Base-by-base conservation (phyloP, 1,140 invertebrate genomes). In the Lucilia sericata region DNA sequence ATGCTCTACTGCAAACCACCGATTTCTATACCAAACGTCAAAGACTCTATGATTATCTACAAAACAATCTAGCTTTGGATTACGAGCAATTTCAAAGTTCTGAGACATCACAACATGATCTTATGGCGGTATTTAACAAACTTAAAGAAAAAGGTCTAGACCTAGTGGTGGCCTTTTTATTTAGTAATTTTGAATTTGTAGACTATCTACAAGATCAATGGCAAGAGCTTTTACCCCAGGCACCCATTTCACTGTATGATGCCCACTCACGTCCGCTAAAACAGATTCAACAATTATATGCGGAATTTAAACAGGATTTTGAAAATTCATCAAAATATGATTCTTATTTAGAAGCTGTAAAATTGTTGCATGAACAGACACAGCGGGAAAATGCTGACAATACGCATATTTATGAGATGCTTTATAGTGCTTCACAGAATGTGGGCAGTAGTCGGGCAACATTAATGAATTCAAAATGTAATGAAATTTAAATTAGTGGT, bases 181-280 rank as follows among this genome's bases (percentile, higher is more conserved):
- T 90, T 17, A 89, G 88, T 81, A 90, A 90, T 82, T 90, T 90
- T 80, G 88, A 90, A 65, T 90, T 90, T 13, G 55, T 90, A 12
- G 88, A 90, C 19, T 84, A 86, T 30, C 85, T 90, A 13, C 88
- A 90, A 65, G 81, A 85, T 19, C 86, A 88, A 10, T 90, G 88
- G 88, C 13, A 49, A 0, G 82, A 83, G 8, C 74, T 90, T 75
- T 14, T 90, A 75, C 88, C 88, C 7, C 42, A 42, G 5, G n/a
- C 30, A 14, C 74, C 86, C 14, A 76, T 85, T 30, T 85, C 83
- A n/a, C 21, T 87, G 19, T 86, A 89, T 21, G 88, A 87, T 14
- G 86, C 49, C 0, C 8, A n/a, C 0, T 83, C 70, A 14, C 81
- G 76, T n/a, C 84, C 25, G 14, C 55, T 90, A 2, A 88, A 88